Evolutionary conservation across 2,888 invertebrate genomes (phyloP), one percentile per base, ranked within the genome.

Genomic region (Stenotaenia linearis): DNA sequence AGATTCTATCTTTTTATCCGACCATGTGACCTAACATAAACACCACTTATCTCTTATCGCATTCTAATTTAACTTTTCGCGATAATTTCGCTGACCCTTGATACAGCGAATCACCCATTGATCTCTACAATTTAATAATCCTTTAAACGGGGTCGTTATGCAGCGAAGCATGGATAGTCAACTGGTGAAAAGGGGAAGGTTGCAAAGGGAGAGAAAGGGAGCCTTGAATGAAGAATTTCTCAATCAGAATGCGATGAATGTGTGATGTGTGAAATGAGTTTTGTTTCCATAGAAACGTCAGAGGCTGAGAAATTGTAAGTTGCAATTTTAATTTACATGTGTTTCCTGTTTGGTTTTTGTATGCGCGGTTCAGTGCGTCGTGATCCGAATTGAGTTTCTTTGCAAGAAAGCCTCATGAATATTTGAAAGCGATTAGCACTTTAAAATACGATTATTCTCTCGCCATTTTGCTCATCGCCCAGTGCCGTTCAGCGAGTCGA

Each of bases 351-450:
- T n/a, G 0, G 1, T 50, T 50, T 50, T 50, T 50, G 50, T 50
- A 7, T 50, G n/a, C 18, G n/a, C 50, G 50, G 18, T n/a, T 18
- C 50, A 7, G n/a, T 21, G 50, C 50, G 15, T 69, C 69, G 25
- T 69, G 28, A 28, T 28, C 25, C 69, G 28, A 69, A 69, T 28
- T 69, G 25, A 69, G 28, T 69, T 12, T 69, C 69, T 69, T 23
- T 69, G 2, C 25, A 69, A 69, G 69, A 9, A n/a, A n/a, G 50
- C 21, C 69, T 69, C 69, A 69, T 69, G 69, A 69, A 69, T 69
- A 69, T 69, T 69, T 69, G 69, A 69, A 69, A 28, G 69, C 23
- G 69, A 69, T 69, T 69, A 69, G 69, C 69, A 69, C 69, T 69
- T 69, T 69, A 69, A 69, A 69, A 69, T 25, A 28, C 69, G 50